Base-by-base conservation (phyloP, 1,140 invertebrate species). In the Andricus grossulariae region DNA sequence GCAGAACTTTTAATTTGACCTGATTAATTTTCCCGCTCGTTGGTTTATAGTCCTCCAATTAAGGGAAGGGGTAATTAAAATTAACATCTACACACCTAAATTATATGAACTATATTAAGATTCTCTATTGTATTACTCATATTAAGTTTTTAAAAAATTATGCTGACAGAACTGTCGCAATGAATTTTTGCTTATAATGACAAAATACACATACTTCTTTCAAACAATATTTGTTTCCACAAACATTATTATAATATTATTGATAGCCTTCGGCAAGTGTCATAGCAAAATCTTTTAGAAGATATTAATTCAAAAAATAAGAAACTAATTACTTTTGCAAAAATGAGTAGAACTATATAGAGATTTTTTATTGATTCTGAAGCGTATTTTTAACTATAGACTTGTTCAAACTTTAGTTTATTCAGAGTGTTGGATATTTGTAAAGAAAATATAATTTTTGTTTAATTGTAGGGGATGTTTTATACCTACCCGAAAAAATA, bases 41-140 rank as follows among this genome's bases (percentile, higher is more conserved):
- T 45, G 0, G 10, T 11, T 7, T 11, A 11, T 45, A 8, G 8
- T 45, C 39, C 39, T 45, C 8, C 7, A 45, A 45, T 45, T 45
- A 45, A 45, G 39, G 39, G 10, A 11, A 11, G 8, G 39, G 6
- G 2, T 3, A 32, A 32, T 45, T 45, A 45, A 8, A 11, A 45
- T 45, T 45, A 10, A 10, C 39, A 11, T 10, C 8, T 10, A 45
- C 39, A 45, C 8, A 45, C 39, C 7, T 8, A 45, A 45, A 18
- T 74, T 74, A 72, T 72, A 57, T 74, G 74, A 78, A 74, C 60
- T 32, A 72, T 60, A 32, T 32, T 32, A 16, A 60, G 72, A 78
- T 72, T 77, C 51, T 55, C 72, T 49, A 73, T 72, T 51, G 54
- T 45, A 72, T 7, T 76, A 45, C 75, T 72, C 71, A 77, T 45